Evolutionary conservation across 1,140 invertebrate species (phyloP), one percentile per base, ranked within the genome.

Genomic region (Hetaerina americana): DNA sequence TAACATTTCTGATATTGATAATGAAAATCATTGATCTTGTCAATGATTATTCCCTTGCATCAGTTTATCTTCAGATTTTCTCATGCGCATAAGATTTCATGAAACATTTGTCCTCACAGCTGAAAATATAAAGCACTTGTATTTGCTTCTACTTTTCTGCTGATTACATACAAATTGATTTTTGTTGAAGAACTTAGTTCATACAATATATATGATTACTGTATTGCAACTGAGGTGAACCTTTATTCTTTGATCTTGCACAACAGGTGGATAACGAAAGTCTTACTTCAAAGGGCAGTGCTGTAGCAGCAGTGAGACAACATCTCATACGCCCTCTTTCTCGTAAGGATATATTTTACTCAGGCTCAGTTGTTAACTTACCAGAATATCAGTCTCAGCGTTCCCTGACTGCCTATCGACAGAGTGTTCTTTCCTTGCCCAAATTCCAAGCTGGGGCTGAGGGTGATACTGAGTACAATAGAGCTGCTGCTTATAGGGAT

Each of bases 261-360:
- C 28, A 72, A 66, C 68, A 73, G 74, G 74, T 57, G 18, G 72
- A 74, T 68, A 71, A 71, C 22, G 78, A 78, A 71, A 76, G 77
- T 18, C 67, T 78, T 22, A 75, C 74, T 22, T 84, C 84, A 66
- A 82, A 83, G 73, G 78, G 80, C n/a, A 85, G 80, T 73, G 80
- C 84, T 18, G 79, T 83, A 5, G 74, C 75, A 28, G 83, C 84
- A 72, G 89, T 89, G 76, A 85, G 85, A 18, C 81, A 85, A 5
- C 81, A 87, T 73, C 92, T 96, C 82, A 90, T 96, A 22, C 87
- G 96, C 22, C 97, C 97, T 1, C 82, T 99, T 80, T 97, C 95
- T 5, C 85, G 95, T 66, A 97, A 97, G 81, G 97, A 99, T 81
- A 97, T 99, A 75, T 99, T 99, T 83, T 99, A 99, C 83, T 95